Conservation (phyloP, 1,140 invertebrate species). For the Aphidius gifuensis region DNA sequence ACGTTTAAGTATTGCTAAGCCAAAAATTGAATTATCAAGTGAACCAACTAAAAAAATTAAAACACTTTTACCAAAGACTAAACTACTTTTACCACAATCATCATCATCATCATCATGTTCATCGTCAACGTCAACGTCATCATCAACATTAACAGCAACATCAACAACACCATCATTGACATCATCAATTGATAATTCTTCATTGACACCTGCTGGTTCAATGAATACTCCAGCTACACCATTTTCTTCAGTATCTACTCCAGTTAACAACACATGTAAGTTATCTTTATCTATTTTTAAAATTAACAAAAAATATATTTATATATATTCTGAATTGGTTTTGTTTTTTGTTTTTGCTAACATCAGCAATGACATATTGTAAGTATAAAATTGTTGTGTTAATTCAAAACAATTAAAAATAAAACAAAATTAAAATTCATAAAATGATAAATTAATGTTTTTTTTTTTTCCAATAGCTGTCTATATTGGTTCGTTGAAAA, state of each 20-base stretch:
- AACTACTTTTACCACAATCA: conserved; percentile 18
- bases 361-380: no score
- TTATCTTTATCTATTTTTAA: conserved; percentile 12
- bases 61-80: conserved; percentile 48
- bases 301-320: not conserved
- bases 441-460: conserved; percentile 11
- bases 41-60: conserved; percentile 47
- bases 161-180: not conserved
- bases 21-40: conserved; percentile 29
- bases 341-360: not conserved
- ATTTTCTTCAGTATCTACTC: conserved; percentile 22
- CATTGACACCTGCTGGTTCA: conserved; percentile 16
- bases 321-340: not conserved
- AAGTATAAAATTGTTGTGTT: not conserved
- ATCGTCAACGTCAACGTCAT: not conserved
- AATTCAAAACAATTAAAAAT: not conserved
- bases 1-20: conserved; percentile 33
- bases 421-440: not conserved
- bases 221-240: conserved; percentile 19
- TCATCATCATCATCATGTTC: conserved; percentile 26
- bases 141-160: not conserved
- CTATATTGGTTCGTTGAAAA: conserved; percentile 66
- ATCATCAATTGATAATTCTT: conserved; percentile 25
- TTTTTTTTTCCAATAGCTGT: conserved; percentile 45
- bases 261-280: conserved; percentile 40